A percentile compares a stretch with the other conserved stretches of the same genome.
Evolutionary conservation across 1,140 invertebrate species (phyloP).

Genomic region (Gyrodactylus salaris): DNA sequence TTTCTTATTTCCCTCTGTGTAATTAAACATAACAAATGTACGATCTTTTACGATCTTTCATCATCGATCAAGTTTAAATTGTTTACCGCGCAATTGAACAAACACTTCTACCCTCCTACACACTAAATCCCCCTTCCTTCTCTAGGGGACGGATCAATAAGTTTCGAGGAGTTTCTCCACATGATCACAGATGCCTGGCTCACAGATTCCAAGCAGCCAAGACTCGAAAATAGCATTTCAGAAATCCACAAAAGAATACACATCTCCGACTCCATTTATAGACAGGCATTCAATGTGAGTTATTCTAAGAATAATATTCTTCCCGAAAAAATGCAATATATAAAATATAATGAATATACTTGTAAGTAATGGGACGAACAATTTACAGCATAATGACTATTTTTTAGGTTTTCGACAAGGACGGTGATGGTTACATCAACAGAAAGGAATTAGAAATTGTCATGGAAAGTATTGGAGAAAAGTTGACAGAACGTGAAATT

Average conservation of each 20-base stretch:
- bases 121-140: too few relatives aligned
- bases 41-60: too few relatives aligned
- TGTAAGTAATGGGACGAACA: too few relatives aligned
- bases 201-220: not conserved
- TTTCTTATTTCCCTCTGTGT: too few relatives aligned
- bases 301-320: too few relatives aligned
- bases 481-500: not conserved
- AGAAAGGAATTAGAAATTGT: not conserved
- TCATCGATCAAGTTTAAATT: too few relatives aligned
- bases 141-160: not conserved
- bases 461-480: constrained; percentile 2
- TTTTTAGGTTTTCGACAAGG: not conserved
- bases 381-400: too few relatives aligned
- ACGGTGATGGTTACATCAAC: not conserved
- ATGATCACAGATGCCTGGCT: not conserved
- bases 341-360: too few relatives aligned
- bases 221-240: not conserved
- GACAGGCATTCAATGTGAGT: not conserved
- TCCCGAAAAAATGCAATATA: too few relatives aligned
- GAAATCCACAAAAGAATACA: not conserved
- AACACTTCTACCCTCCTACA: too few relatives aligned
- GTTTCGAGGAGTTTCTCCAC: not conserved
- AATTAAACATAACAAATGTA: too few relatives aligned
- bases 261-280: not conserved
- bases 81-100: too few relatives aligned